Conservation (phyloP, 2,888 invertebrate species). For the Hypselothyrea guttata region DNA sequence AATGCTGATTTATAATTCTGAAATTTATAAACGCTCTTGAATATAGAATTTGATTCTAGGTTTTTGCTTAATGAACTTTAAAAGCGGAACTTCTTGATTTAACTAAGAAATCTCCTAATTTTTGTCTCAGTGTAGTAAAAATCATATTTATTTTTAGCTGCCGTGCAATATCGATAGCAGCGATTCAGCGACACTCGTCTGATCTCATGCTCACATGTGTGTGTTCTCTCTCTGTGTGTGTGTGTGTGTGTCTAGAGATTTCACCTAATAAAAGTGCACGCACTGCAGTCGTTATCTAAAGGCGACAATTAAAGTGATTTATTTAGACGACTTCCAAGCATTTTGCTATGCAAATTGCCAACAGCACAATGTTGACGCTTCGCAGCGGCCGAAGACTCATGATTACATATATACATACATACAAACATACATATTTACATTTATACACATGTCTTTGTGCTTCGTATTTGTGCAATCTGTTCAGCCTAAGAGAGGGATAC, state of each 20-base stretch:
- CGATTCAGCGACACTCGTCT: slow-evolving; percentile 8
- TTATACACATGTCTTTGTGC: slow-evolving; percentile 8
- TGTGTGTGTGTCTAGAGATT: slow-evolving; percentile 22
- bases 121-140: too few relatives aligned
- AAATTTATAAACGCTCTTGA: too few relatives aligned
- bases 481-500: slow-evolving; percentile 15
- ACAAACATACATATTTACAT: background rate
- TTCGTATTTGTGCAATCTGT: slow-evolving; percentile 38
- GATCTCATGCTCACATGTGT: slow-evolving; percentile 35
- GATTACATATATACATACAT: too few relatives aligned
- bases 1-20: too few relatives aligned
- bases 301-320: slow-evolving; percentile 68
- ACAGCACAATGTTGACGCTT: too few relatives aligned
- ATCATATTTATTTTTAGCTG: slow-evolving; percentile 42
- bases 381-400: slow-evolving; percentile 3
- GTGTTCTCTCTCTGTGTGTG: background rate
- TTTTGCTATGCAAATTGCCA: slow-evolving; percentile 57
- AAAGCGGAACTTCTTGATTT: too few relatives aligned
- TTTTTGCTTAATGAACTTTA: too few relatives aligned
- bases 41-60: too few relatives aligned
- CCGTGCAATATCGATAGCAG: too few relatives aligned
- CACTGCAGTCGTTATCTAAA: slow-evolving; percentile 47
- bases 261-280: slow-evolving; percentile 55
- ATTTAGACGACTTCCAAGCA: slow-evolving; percentile 47
- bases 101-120: too few relatives aligned